Evolutionary conservation across 2,888 invertebrate species (phyloP).

Genomic region (Nephrotoma flavescens): DNA sequence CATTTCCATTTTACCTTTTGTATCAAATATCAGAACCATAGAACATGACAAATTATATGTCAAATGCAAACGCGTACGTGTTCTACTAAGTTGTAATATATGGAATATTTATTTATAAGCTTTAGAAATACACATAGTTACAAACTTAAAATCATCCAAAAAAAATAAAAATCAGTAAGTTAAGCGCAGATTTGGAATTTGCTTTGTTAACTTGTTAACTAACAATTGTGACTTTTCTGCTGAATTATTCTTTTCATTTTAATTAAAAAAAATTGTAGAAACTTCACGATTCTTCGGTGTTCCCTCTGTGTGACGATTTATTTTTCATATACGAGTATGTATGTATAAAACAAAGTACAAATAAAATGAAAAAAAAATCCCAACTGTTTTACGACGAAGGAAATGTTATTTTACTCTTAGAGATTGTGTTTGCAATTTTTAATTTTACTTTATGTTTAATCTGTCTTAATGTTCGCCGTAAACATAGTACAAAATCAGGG

Average conservation of each 20-base stretch:
- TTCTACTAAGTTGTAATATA: neutral
- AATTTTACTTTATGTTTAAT: neutral
- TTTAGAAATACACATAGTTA: neutral
- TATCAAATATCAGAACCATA: neutral
- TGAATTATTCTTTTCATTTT: neutral
- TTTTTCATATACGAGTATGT: neutral
- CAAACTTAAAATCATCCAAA: neutral
- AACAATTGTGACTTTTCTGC: neutral
- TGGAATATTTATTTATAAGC: neutral
- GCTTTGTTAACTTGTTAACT: neutral
- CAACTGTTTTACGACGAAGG: neutral
- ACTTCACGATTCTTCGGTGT: neutral
- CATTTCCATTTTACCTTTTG: neutral
- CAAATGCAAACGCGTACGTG: neutral
- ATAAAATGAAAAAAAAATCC: neutral
- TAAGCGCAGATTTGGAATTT: neutral
- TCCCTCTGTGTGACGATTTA: neutral
- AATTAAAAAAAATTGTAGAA: neutral
- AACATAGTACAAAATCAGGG: too few relatives aligned
- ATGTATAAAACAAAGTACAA: neutral
- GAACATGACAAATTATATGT: neutral
- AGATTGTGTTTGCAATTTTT: neutral
- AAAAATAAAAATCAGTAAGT: neutral
- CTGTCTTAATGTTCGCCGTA: too few relatives aligned
- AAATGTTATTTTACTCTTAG: neutral